Base-by-base conservation (phyloP, 2,888 invertebrate genomes). In the Candidula unifasciata region DNA sequence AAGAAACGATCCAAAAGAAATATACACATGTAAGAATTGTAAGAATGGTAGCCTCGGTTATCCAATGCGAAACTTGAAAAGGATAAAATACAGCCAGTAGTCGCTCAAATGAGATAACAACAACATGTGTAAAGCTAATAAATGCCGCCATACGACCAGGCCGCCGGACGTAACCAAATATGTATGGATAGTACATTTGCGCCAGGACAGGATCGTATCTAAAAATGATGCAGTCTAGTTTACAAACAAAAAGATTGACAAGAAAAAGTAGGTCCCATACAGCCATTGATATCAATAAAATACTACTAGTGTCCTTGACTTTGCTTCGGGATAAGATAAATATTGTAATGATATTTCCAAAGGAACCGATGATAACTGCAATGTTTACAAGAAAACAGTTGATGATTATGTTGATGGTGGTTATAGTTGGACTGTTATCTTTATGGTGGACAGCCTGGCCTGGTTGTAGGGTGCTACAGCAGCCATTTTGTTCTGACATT, bases 71-170 rank as follows among this genome's bases (percentile, higher is more conserved):
- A 16, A 54, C 27, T n/a, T 74, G 44, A 8, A 74, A 54, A n/a
- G 74, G 74, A 18, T 54, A 74, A 52, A 74, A 74, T 24, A 74
- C 74, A 27, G 74, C 74, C 27, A 74, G 10, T 5, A 74, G 27
- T 54, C 74, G 44, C 18, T 74, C 74, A 27, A 30, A 54, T 13
- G 74, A 74, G 74, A 74, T 74, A 13, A 74, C 6, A 5, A 74
- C 27, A 16, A 52, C 27, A 30, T 74, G 74, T 0, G 27, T 30
- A n/a, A 74, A 27, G 27, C 52, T 30, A 1, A 74, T 30, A 10
- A 52, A 16, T 18, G 30, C n/a, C 1, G 74, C n/a, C n/a, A 52
- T 3, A 24, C 74, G 74, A 30, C 54, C 54, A 27, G 74, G 52
- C 27, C 44, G n/a, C 6, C 52, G 18, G 1, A 74, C 52, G 18